Evolutionary conservation across 92 coral and sea anemone genomes (phyloP), one percentile per base, ranked within the genome.

Genomic region (Metridium senile): DNA sequence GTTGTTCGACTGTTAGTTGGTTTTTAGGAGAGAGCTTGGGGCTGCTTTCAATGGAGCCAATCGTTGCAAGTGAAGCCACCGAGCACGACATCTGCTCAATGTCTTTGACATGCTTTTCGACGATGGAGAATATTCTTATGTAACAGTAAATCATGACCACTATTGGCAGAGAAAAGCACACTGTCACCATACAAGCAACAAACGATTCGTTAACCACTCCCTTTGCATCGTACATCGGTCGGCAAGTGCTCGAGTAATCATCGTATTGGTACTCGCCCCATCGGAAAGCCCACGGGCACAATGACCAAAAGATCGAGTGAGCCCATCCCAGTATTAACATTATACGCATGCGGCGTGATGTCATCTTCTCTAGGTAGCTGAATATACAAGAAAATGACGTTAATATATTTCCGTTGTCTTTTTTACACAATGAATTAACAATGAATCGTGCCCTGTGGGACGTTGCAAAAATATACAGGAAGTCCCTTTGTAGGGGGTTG

Each of bases 291-390:
- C 59, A 63, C 32, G 90, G 90, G 8, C 83, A 77, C 3, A 64
- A 78, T 13, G 90, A 82, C 90, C 90, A 86, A 52, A 81, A 78
- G 63, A 76, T 46, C n/a, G 90, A 80, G 75, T 86, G 83, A 4
- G 62, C 25, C 90, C 90, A 86, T 47, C 86, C 67, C 71, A 70
- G 39, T 53, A 52, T 45, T 9, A 81, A 54, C 72, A 86, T 72
- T 32, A 58, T 18, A 66, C 76, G 83, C 54, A 83, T 81, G 77
- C 80, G 72, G 20, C 51, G 56, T 51, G 82, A 54, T 22, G 90
- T 86, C 62, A 86, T 66, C 78, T 62, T 86, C 0, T 49, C 26
- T 21, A 9, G 90, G 45, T 86, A 86, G 20, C 90, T 86, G 80
- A 49, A 54, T 21, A 20, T 33, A 31, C 16, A 75, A 59, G 20